Evolutionary conservation across 2,113 vertebrate species (phyloP), one percentile per base, ranked within the genome.

Genomic region (Mohoua ochrocephala): DNA sequence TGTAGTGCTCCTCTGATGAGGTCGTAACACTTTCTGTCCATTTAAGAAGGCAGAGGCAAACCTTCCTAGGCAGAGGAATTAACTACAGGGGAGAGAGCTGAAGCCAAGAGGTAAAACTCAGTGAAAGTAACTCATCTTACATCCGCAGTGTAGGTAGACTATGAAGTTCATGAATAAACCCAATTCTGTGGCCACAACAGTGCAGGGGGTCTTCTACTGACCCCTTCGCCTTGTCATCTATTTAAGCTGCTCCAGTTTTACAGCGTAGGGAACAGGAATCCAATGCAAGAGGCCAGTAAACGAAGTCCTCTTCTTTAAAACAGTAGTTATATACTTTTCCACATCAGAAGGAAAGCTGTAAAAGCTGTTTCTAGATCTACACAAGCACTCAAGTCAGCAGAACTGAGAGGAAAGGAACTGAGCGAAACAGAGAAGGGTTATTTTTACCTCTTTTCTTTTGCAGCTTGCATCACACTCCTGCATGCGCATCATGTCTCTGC

Each of bases 391-490:
- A 64, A 85, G 68, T 83, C 59, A 88, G 69, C 69, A 82, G 50
- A 87, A 90, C 45, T 35, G 33, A 22, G 30, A 83, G 70, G 59
- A 90, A 96, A 85, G 78, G 50, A 96, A 95, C 61, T 47, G 67
- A 91, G 59, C 54, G 88, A 83, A 91, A 85, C 7, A 71, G 67
- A 84, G 63, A 52, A 64, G 83, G 70, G 70, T 54, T 94, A 91
- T 93, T 95, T 96, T 94, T 94, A 69, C 71, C 35, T 79, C 84
- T 76, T 84, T 54, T 79, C 59, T 78, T 41, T 39, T 86, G 42
- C 79, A 87, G 60, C 60, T 97, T 93, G 37, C 75, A 92, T 93
- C 92, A 88, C 63, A 37, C 54, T 89, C 54, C 71, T 65, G 83
- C 59, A 91, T 44, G 39, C 75, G 65, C 50, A 79, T 90, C 91